Evolutionary conservation across 1,140 invertebrate genomes (phyloP).

Genomic region (Ladona fulva): DNA sequence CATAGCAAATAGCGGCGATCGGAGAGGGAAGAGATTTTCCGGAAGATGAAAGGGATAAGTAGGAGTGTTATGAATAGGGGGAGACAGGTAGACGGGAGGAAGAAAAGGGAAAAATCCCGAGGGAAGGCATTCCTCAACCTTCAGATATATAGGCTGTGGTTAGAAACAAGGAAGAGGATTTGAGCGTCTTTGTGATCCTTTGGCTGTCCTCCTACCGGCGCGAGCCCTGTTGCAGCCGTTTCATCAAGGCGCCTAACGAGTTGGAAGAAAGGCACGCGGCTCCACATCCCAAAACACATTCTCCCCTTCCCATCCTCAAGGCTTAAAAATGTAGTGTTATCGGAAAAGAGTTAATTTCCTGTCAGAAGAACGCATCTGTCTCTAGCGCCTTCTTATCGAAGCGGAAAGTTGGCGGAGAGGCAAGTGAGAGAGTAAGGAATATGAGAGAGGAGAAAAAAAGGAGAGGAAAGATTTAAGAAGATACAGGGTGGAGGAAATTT

Average conservation of each 20-base stretch:
- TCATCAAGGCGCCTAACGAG: background rate
- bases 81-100: background rate
- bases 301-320: background rate
- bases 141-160: background rate
- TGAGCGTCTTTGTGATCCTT: background rate
- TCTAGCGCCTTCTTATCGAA: background rate
- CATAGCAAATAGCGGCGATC: no score
- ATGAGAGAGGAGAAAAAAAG: background rate
- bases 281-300: background rate
- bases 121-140: background rate
- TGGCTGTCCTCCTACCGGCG: no score
- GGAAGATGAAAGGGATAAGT: background rate
- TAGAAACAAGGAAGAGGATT: background rate
- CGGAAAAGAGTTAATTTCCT: constrained; percentile 6
- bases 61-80: background rate
- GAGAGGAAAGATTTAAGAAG: background rate
- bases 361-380: constrained; percentile 3
- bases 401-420: background rate
- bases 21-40: background rate
- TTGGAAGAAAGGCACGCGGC: background rate
- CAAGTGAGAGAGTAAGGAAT: no score
- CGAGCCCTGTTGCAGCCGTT: background rate
- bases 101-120: background rate
- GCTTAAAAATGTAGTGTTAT: constrained; percentile 10
- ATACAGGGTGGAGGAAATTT: background rate